Evolutionary conservation across 2,888 invertebrate species (phyloP).

Genomic region (Brachypalpus laphriformis): DNA sequence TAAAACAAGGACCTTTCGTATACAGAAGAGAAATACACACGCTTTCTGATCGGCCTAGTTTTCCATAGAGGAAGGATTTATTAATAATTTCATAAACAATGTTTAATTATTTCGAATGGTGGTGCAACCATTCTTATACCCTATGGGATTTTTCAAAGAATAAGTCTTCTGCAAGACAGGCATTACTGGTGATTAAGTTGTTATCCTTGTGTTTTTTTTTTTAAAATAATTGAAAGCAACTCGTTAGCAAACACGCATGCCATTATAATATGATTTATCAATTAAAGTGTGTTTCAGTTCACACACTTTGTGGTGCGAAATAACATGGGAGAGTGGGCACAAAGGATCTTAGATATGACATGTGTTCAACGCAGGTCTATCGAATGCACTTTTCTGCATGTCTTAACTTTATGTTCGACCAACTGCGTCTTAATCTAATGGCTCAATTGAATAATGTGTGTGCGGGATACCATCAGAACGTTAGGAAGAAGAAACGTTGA

Average conservation of each 20-base stretch:
- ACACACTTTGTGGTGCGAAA: conserved; percentile 2
- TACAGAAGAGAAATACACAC: background rate
- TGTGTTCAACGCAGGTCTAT: conserved; percentile 1
- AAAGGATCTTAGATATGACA: background rate
- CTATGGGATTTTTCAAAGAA: background rate
- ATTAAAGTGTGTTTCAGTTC: conserved; percentile 40
- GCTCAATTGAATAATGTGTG: background rate
- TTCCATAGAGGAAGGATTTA: background rate
- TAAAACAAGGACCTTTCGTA: conserved; percentile 28
- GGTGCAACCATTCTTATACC: background rate
- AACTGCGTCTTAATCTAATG: background rate
- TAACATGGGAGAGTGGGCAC: background rate
- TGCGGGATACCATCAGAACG: background rate
- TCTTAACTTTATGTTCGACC: background rate
- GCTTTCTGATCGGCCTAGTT: background rate
- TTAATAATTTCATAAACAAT: conserved; percentile 24
- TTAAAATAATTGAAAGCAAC: conserved; percentile 13
- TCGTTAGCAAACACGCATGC: conserved; percentile 15
- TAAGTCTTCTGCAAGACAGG: background rate
- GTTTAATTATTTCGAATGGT: background rate
- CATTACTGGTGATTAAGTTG: conserved; percentile 5
- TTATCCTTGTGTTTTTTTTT: conserved; percentile 3
- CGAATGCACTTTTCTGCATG: background rate
- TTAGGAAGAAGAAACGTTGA: no score
- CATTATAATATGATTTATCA: conserved; percentile 46